Conservation (phyloP, 2,888 invertebrate genomes). For the Mythimna vitellina region DNA sequence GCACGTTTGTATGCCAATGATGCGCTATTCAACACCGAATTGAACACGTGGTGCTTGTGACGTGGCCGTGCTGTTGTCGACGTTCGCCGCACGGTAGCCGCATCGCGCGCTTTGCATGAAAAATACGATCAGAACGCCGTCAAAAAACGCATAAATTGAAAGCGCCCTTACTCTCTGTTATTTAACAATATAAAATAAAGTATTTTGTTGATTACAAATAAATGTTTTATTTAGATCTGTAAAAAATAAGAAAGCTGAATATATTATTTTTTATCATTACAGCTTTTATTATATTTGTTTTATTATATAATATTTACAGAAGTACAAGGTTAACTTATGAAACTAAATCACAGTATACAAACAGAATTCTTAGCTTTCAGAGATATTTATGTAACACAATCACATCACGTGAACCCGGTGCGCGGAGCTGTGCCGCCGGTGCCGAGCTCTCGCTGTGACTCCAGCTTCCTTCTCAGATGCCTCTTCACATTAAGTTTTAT, state of each 20-base stretch:
- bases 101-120: too few species aligned
- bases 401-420: conserved; percentile 34
- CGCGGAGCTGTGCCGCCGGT: background rate
- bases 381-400: background rate
- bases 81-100: too few species aligned
- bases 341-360: conserved; percentile 33
- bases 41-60: too few species aligned
- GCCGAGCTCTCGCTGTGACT: conserved; percentile 6
- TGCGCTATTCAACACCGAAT: too few species aligned
- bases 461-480: conserved; percentile 22
- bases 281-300: background rate
- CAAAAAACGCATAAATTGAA: too few species aligned
- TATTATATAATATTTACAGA: background rate
- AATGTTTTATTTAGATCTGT: background rate
- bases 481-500: conserved; percentile 30
- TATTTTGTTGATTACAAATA: conserved; percentile 46
- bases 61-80: too few species aligned
- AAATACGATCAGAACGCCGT: too few species aligned
- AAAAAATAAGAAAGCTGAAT: background rate
- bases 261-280: background rate
- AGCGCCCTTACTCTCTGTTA: conserved; percentile 34
- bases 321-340: background rate
- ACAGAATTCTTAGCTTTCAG: conserved; percentile 20
- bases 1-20: too few species aligned
- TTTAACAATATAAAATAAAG: conserved; percentile 53